Percentiles rank a stretch among this genome's conserved stretches.
These are phyloP conservation scores for Tapera naevia DNA, from an alignment of 2,797 vertebrate genomes.

Conservation along the genomic window DNA sequence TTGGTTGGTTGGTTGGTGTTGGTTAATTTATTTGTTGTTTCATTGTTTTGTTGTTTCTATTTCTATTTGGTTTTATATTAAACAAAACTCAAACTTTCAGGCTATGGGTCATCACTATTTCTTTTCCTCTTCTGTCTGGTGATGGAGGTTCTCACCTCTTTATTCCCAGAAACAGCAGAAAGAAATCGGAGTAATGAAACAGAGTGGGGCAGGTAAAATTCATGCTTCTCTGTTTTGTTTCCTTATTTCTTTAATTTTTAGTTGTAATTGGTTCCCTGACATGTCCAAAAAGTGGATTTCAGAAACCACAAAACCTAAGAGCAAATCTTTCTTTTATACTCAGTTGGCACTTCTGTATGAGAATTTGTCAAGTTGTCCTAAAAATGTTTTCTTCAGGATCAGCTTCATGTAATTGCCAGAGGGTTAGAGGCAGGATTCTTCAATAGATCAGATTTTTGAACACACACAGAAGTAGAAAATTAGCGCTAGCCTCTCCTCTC, in stretches of 20 bases:
- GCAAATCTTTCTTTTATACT: not conserved
- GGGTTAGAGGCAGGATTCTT: not conserved
- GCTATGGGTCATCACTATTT: not conserved
- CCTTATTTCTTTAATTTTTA: not conserved
- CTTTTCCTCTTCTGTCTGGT: not conserved
- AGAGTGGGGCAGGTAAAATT: not conserved
- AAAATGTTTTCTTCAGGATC: not conserved
- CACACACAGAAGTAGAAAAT: not conserved
- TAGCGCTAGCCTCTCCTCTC: not conserved
- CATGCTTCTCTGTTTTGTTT: not conserved
- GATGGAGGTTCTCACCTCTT: not conserved
- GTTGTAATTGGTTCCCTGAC: not conserved
- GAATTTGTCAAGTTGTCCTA: not conserved
- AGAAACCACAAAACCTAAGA: not conserved
- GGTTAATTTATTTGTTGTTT: not conserved
- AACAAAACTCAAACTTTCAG: not conserved
- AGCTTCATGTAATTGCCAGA: not conserved
- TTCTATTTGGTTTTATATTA: not conserved
- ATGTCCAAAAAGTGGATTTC: not conserved
- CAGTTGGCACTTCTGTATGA: not conserved
- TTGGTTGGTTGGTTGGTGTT: not conserved
- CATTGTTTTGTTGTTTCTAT: fast-evolving
- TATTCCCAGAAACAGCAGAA: not conserved
- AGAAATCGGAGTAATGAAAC: not conserved
- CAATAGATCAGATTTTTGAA: not conserved